phyloP scores from a whole-genome alignment of 2,888 invertebrate genomes.

The Lycocerus yunnanus region DNA sequence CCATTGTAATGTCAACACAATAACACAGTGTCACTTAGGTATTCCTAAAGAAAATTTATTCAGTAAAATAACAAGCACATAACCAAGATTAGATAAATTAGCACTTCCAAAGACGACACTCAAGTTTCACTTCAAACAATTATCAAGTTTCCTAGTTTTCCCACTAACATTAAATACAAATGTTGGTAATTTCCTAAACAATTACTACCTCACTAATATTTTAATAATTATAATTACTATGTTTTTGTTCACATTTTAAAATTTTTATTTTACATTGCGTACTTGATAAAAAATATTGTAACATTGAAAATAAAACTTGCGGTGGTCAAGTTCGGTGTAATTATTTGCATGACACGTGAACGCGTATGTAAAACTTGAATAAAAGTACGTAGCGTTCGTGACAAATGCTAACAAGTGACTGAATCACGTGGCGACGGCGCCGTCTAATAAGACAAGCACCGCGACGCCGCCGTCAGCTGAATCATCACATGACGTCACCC shows the following conservation, averaged over 20 bases:
- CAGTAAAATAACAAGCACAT: background rate
- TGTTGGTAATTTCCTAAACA: background rate
- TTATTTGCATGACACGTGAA: background rate
- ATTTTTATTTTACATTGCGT: background rate
- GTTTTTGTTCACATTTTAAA: background rate
- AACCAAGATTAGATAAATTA: background rate
- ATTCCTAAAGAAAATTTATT: background rate
- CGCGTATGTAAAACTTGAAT: background rate
- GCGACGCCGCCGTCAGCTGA: constrained; percentile 33
- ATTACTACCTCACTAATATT: background rate
- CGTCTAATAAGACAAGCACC: constrained; percentile 17
- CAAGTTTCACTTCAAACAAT: background rate
- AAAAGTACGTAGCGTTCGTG: background rate
- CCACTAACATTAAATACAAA: background rate
- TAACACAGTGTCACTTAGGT: background rate
- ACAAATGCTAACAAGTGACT: constrained; percentile 32
- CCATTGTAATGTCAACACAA: background rate
- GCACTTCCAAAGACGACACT: background rate
- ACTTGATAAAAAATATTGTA: background rate
- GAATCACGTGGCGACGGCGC: constrained; percentile 26
- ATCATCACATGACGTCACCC: constrained; percentile 36
- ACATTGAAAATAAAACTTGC: background rate
- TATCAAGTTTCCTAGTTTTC: background rate
- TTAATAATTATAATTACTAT: background rate
- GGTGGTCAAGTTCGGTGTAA: background rate